A percentile compares a stretch with the other conserved stretches of the same genome.
phyloP scores from a whole-genome alignment of 2,113 vertebrate genomes.

The Mormyrus lacerda region DNA sequence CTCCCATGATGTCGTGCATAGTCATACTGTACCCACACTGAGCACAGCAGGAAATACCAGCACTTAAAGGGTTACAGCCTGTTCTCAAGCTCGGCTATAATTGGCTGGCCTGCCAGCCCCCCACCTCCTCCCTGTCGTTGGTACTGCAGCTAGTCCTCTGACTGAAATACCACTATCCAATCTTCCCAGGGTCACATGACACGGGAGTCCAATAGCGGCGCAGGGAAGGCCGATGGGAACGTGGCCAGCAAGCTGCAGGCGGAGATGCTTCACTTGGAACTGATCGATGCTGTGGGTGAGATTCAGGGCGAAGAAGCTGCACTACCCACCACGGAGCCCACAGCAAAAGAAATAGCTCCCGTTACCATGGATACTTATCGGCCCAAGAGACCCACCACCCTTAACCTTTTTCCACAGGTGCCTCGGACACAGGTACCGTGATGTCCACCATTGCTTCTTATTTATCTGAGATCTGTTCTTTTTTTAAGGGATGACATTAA shows the following conservation, averaged over 20 bases:
- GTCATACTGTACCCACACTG: slow-evolving; percentile 25
- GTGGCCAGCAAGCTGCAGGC: slow-evolving; percentile 78
- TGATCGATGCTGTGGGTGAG: slow-evolving; percentile 78
- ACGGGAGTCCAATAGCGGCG: slow-evolving; percentile 63
- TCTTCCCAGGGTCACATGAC: slow-evolving; percentile 73
- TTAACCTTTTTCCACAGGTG: slow-evolving; percentile 93
- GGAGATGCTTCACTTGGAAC: slow-evolving; percentile 89
- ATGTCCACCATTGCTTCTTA: slow-evolving; percentile 8
- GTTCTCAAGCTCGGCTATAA: slow-evolving; percentile 41
- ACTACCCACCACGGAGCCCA: slow-evolving; percentile 44
- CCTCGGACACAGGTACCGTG: slow-evolving; percentile 82
- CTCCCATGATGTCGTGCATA: neutral
- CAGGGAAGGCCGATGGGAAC: slow-evolving; percentile 64
- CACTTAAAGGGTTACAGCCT: slow-evolving; percentile 37
- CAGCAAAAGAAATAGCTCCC: slow-evolving; percentile 57
- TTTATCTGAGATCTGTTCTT: neutral
- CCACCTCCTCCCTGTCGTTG: slow-evolving; percentile 35
- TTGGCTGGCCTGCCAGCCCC: slow-evolving; percentile 46
- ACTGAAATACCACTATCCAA: slow-evolving; percentile 44
- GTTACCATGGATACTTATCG: slow-evolving; percentile 82
- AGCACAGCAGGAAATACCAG: slow-evolving; percentile 6
- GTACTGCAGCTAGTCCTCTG: slow-evolving; percentile 21
- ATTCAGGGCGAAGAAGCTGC: slow-evolving; percentile 61
- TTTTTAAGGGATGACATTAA: slow-evolving; percentile 16
- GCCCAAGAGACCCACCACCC: slow-evolving; percentile 90